Evolutionary conservation across 2,113 vertebrate genomes (phyloP).

Genomic region (Phylloscopus trochiloides): DNA sequence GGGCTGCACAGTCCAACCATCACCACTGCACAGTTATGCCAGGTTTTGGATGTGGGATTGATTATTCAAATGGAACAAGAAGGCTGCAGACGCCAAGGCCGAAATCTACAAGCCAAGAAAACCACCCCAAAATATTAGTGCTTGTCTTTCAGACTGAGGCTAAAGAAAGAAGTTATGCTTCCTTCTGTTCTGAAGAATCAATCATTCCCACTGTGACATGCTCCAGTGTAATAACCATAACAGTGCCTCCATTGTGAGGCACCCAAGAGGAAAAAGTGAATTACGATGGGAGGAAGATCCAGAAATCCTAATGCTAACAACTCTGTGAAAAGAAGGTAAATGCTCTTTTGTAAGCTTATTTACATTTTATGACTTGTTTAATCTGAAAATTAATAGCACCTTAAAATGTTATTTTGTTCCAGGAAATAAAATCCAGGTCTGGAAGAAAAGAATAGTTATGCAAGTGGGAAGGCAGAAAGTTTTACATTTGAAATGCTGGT

Average conservation of each 20-base stretch:
- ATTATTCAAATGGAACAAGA: not conserved
- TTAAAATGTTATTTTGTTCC: slow-evolving; percentile 33
- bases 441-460: slow-evolving; percentile 1
- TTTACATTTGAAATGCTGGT: not conserved
- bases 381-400: slow-evolving; percentile 46
- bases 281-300: slow-evolving; percentile 48
- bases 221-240: not conserved
- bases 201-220: not conserved
- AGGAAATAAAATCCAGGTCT: slow-evolving; percentile 47
- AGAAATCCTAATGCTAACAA: slow-evolving; percentile 53
- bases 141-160: not conserved
- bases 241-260: slow-evolving; percentile 49
- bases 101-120: not conserved
- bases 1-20: not conserved
- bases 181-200: slow-evolving; percentile 36
- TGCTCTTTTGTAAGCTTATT: slow-evolving; percentile 60
- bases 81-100: not conserved
- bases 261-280: slow-evolving; percentile 47
- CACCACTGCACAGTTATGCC: not conserved
- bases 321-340: slow-evolving; percentile 43
- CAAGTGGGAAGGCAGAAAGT: not conserved
- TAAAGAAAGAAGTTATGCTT: slow-evolving; percentile 25
- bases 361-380: slow-evolving; percentile 53
- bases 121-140: not conserved
- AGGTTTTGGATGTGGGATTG: not conserved